Base-by-base conservation (phyloP, 2,888 invertebrate species). In the Caenorhabditis sp. region DNA sequence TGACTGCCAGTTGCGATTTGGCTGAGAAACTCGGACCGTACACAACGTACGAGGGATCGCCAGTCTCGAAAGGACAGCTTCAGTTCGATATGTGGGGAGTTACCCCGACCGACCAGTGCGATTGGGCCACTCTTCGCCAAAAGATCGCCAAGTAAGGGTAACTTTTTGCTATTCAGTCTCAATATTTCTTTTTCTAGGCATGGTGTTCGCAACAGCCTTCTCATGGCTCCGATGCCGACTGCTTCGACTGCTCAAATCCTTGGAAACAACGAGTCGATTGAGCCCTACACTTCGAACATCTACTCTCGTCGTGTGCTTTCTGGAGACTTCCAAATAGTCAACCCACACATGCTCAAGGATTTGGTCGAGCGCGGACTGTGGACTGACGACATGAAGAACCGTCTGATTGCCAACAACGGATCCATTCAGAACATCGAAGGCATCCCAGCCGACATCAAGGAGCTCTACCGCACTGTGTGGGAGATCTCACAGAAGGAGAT, bases 171-270 rank as follows among this genome's bases (percentile, higher is more conserved):
- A 9, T 26, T 27, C n/a, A 22, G 15, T 24, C 17, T 63, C 11
- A 11, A 41, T 20, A n/a, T 26, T 17, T 5, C 35, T 17, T 37
- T 50, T 61, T 78, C 41, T 78, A 91, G 90, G 74, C 92, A 95
- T 90, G 99, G 99, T 9, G 91, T 98, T 0, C 92, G 98, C 66
- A 99, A 99, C 91, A 96, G 96, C 2, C 91, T 97, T 27, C 91
- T 99, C 20, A 85, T 98, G 79, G 97, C 98, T 0, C 97, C 97
- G 0, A 99, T 99, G 98, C 98, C 98, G 0, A 99, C 98, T 5
- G 97, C 98, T 8, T 96, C 97, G 0, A 99, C 98, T 0, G 98
- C 99, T 2, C 98, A 99, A 91, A 99, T 99, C 88, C 92, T 99
- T 46, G 99, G 99, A 17, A 99, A 99, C 89, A 99, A 98, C 89